phyloP scores from a whole-genome alignment of 1,140 invertebrate species.

The Apis cerana region DNA sequence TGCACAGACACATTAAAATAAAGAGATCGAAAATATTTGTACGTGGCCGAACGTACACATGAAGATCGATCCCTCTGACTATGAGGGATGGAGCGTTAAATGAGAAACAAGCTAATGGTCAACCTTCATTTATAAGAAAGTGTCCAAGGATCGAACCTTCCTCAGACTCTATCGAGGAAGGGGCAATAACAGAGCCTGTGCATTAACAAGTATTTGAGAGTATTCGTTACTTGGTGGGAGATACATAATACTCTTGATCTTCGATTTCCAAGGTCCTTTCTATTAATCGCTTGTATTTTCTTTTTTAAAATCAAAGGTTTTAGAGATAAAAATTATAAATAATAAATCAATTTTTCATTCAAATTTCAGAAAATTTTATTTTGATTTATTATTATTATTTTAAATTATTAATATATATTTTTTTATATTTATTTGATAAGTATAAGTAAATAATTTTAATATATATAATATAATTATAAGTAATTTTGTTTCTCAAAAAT shows the following conservation, averaged over 20 bases:
- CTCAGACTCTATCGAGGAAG: slow-evolving; percentile 61
- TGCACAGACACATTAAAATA: slow-evolving; percentile 3
- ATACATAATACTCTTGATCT: slow-evolving; percentile 63
- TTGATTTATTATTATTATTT: no score
- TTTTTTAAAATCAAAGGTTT: background rate
- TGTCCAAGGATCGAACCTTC: slow-evolving; percentile 76
- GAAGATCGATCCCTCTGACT: slow-evolving; percentile 28
- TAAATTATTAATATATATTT: no score
- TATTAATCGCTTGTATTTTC: slow-evolving; percentile 30
- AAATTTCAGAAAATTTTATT: no score
- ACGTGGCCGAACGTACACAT: no score
- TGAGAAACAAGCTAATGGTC: slow-evolving; percentile 64
- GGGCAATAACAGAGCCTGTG: slow-evolving; percentile 48
- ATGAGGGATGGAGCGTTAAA: slow-evolving; percentile 71
- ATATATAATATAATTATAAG: no score
- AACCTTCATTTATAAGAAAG: slow-evolving; percentile 80
- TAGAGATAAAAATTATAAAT: no score
- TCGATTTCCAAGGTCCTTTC: slow-evolving; percentile 65
- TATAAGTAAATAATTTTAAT: no score
- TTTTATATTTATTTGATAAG: no score
- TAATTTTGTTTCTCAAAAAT: no score
- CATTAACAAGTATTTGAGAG: slow-evolving; percentile 16
- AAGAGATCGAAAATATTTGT: background rate
- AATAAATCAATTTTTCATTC: no score
- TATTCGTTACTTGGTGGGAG: slow-evolving; percentile 48